Conservation (phyloP, 2,888 invertebrate genomes). For the Phalera bucephala region DNA sequence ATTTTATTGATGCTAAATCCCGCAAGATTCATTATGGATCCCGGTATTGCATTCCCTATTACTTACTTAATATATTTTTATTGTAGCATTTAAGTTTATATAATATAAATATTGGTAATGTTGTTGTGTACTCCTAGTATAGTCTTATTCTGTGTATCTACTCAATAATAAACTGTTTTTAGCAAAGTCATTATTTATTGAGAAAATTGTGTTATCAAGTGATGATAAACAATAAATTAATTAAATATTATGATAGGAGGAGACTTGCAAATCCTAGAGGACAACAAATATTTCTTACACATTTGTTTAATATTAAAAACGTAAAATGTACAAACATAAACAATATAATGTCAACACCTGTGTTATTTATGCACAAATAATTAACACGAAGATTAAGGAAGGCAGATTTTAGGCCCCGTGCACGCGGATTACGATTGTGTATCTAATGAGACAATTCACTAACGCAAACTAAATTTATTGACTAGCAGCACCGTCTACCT, state of each 20-base stretch:
- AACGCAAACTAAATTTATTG: constrained; percentile 73
- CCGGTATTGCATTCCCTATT: no score
- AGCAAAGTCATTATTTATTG: constrained; percentile 71
- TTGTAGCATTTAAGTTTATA: no score
- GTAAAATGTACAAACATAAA: constrained; percentile 78
- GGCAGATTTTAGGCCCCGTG: constrained; percentile 50
- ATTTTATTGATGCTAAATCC: no score
- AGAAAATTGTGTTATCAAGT: constrained; percentile 78
- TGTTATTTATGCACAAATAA: constrained; percentile 65
- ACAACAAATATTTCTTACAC: constrained; percentile 54
- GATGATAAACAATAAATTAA: constrained; percentile 81
- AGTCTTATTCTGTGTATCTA: background rate
- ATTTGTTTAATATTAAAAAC: constrained; percentile 65
- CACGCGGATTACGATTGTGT: constrained; percentile 45
- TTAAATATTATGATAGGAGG: constrained; percentile 63
- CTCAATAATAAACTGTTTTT: constrained; percentile 35
- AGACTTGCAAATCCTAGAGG: constrained; percentile 66
- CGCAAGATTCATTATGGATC: no score
- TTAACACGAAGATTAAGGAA: constrained; percentile 48
- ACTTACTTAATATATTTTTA: background rate
- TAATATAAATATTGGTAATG: background rate
- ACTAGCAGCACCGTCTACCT: constrained; percentile 78
- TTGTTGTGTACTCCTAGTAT: no score
- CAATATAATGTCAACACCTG: constrained; percentile 65
- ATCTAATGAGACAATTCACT: constrained; percentile 66